These are phyloP conservation scores for Lepus europaeus DNA, from an alignment of 2,113 vertebrate genomes.

Conservation along the genomic window DNA sequence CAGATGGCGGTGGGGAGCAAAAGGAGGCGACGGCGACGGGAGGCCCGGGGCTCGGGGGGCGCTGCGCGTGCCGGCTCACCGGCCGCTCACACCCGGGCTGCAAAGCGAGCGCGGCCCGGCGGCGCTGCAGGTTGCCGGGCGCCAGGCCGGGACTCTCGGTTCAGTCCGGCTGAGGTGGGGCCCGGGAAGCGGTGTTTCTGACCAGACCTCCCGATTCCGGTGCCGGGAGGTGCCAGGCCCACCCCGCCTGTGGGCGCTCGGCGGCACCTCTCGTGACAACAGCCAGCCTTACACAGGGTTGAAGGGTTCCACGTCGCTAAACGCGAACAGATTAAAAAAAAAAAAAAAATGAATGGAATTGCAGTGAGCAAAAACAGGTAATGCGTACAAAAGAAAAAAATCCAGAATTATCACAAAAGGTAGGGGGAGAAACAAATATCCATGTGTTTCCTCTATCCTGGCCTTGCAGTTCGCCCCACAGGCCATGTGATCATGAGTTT, in stretches of 20 bases:
- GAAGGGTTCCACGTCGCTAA: background rate
- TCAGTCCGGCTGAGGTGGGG: background rate
- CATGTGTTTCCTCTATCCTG: background rate
- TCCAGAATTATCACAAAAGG: background rate
- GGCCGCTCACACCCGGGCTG: background rate
- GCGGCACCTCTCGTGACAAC: background rate
- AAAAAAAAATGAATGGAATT: background rate
- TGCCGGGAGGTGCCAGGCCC: background rate
- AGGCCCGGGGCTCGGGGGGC: background rate
- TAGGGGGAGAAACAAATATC: background rate
- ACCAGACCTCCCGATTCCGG: background rate
- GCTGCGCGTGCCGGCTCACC: background rate
- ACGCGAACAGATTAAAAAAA: background rate
- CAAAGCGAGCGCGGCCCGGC: too few species aligned
- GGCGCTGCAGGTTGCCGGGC: background rate
- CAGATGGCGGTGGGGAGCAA: background rate
- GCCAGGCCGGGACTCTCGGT: background rate
- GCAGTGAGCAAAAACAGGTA: background rate
- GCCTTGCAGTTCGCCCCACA: background rate
- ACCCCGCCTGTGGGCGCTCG: background rate
- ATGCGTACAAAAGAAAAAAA: conserved; percentile 1
- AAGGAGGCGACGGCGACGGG: background rate
- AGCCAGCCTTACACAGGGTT: background rate
- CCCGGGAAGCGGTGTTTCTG: background rate
- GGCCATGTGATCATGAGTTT: background rate